A percentile compares a stretch with the other conserved stretches of the same genome.
phyloP scores from a whole-genome alignment of 2,797 vertebrate species.

The Varecia variegata region DNA sequence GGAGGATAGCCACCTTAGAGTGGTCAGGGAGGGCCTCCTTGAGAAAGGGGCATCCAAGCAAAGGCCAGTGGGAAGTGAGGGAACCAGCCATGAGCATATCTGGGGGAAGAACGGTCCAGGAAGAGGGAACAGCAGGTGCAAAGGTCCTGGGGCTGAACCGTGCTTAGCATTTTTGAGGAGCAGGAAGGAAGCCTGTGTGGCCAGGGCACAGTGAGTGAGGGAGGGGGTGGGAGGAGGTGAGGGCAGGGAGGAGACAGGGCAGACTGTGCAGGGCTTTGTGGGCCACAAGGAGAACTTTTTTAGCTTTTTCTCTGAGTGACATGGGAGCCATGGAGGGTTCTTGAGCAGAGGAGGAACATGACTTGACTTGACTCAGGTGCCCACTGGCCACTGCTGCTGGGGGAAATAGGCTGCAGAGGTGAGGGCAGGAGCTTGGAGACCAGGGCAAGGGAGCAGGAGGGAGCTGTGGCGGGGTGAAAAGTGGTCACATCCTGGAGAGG shows the following conservation, averaged over 20 bases:
- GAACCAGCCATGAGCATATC: neutral
- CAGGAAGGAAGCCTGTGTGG: neutral
- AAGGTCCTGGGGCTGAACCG: neutral
- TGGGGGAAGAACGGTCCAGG: accelerated
- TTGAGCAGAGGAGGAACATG: neutral
- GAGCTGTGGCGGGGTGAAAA: neutral
- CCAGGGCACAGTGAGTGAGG: neutral
- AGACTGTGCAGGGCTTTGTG: neutral
- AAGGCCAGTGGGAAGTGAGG: neutral
- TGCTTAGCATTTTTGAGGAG: neutral
- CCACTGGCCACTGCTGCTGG: neutral
- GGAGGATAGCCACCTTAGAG: neutral
- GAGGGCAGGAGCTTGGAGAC: neutral
- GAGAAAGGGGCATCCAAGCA: neutral
- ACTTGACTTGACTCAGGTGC: neutral
- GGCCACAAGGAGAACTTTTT: neutral
- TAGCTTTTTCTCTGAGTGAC: neutral
- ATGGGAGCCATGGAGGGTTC: neutral
- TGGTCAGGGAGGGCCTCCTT: neutral
- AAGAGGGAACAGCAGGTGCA: neutral
- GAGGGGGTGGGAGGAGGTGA: accelerated
- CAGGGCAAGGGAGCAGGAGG: neutral
- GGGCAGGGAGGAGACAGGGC: neutral
- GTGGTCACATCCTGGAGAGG: neutral
- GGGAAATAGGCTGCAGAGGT: neutral